These are phyloP conservation scores for Argyrosomus regius DNA, from an alignment of 2,797 vertebrate species.

Conservation along the genomic window DNA sequence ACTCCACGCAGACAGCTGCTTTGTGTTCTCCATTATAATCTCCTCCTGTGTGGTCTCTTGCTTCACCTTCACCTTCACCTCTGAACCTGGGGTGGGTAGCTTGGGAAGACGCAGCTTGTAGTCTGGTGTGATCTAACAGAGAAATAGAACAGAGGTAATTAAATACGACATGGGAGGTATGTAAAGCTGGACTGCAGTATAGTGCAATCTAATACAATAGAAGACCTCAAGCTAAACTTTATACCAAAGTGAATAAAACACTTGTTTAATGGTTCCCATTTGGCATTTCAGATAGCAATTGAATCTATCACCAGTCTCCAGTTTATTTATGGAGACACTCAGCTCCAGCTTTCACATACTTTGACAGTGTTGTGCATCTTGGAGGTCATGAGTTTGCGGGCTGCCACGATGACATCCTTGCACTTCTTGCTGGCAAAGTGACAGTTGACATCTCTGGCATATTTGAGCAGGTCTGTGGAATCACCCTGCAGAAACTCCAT, in stretches of 20 bases:
- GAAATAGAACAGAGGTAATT: background rate
- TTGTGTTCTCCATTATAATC: slow-evolving; percentile 83
- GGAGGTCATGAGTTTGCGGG: slow-evolving; percentile 95
- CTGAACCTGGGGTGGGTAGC: slow-evolving; percentile 80
- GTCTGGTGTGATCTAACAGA: slow-evolving; percentile 89
- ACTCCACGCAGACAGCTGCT: slow-evolving; percentile 86
- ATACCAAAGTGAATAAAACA: background rate
- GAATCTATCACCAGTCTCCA: background rate
- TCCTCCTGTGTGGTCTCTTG: slow-evolving; percentile 66
- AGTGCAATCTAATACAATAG: background rate
- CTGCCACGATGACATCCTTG: slow-evolving; percentile 94
- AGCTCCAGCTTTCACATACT: slow-evolving; percentile 75
- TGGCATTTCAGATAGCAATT: background rate
- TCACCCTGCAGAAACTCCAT: slow-evolving; percentile 90
- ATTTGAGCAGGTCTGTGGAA: slow-evolving; percentile 92
- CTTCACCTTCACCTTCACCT: slow-evolving; percentile 74
- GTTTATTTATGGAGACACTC: background rate
- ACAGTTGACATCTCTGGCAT: slow-evolving; percentile 93
- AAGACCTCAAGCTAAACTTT: too few relatives aligned
- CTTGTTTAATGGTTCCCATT: background rate
- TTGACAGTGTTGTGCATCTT: slow-evolving; percentile 97
- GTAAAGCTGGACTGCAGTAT: background rate
- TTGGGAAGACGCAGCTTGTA: slow-evolving; percentile 85
- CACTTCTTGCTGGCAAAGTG: slow-evolving; percentile 98
- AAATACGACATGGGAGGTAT: background rate